phyloP scores from a whole-genome alignment of 2,113 vertebrate genomes.

The Xenopus laevis region DNA sequence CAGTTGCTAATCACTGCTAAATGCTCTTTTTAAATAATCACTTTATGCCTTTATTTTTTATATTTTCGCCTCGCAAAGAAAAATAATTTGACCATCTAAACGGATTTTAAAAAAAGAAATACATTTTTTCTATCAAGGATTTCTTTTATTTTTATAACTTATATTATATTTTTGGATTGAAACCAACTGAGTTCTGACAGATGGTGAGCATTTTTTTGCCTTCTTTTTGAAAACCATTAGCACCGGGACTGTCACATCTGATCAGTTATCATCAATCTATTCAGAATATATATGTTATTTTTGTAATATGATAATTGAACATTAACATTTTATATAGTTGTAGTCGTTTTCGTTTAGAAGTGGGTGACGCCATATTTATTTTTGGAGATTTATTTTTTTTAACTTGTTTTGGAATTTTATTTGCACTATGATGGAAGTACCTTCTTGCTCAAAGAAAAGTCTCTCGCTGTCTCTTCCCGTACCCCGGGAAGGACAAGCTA shows the following conservation, averaged over 20 bases:
- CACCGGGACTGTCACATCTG: background rate
- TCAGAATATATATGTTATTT: slow-evolving; percentile 6
- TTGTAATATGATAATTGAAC: background rate
- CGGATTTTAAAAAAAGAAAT: background rate
- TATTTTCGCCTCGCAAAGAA: background rate
- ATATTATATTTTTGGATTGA: slow-evolving; percentile 3
- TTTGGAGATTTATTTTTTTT: background rate
- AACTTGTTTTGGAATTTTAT: background rate
- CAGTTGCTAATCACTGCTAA: slow-evolving; percentile 1
- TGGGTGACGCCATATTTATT: slow-evolving; percentile 5
- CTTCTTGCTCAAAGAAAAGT: slow-evolving; percentile 80
- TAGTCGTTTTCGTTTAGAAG: background rate
- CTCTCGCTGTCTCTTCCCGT: slow-evolving; percentile 85
- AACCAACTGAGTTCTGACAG: background rate
- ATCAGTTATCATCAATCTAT: background rate
- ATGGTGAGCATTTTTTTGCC: background rate
- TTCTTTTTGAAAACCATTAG: background rate
- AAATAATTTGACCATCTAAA: background rate
- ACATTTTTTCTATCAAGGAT: background rate
- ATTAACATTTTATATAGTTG: background rate
- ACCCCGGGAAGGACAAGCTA: slow-evolving; percentile 82
- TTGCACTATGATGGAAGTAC: slow-evolving; percentile 79
- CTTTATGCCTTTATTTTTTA: slow-evolving; percentile 33
- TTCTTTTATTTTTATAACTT: slow-evolving; percentile 5
- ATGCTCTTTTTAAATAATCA: slow-evolving; percentile 15